Conservation (phyloP, 2,113 vertebrate genomes). For the Leptosomus discolor region DNA sequence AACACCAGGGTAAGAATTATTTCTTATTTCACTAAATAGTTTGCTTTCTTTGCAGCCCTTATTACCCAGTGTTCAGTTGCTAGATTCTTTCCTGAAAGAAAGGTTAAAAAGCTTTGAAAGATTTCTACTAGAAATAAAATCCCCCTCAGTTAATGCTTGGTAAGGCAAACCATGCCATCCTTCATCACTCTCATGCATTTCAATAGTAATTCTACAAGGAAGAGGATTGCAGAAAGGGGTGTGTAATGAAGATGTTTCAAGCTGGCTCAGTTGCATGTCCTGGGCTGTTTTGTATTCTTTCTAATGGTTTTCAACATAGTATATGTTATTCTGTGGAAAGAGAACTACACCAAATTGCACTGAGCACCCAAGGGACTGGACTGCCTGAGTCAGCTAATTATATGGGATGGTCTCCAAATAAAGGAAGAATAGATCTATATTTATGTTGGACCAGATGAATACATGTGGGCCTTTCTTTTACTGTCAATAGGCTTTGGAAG, state of each 20-base stretch:
- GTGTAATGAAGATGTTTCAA: background rate
- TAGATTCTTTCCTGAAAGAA: background rate
- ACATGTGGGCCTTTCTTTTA: background rate
- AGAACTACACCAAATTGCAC: background rate
- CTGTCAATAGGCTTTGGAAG: background rate
- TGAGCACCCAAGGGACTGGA: background rate
- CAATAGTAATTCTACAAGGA: background rate
- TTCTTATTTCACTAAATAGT: background rate
- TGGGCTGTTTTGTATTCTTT: background rate
- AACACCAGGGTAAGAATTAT: background rate
- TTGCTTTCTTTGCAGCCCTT: background rate
- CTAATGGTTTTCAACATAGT: background rate
- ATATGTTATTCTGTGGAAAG: background rate
- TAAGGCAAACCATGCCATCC: background rate
- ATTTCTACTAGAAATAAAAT: background rate
- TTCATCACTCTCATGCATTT: background rate
- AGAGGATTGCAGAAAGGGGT: background rate
- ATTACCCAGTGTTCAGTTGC: background rate
- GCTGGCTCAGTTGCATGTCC: background rate
- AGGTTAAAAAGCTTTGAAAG: background rate
- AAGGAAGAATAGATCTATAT: background rate
- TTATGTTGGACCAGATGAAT: background rate
- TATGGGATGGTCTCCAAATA: background rate
- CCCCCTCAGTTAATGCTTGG: background rate
- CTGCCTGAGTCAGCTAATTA: background rate